Conservation (phyloP, 1,140 invertebrate genomes). For the Tigriopus japonicus region DNA sequence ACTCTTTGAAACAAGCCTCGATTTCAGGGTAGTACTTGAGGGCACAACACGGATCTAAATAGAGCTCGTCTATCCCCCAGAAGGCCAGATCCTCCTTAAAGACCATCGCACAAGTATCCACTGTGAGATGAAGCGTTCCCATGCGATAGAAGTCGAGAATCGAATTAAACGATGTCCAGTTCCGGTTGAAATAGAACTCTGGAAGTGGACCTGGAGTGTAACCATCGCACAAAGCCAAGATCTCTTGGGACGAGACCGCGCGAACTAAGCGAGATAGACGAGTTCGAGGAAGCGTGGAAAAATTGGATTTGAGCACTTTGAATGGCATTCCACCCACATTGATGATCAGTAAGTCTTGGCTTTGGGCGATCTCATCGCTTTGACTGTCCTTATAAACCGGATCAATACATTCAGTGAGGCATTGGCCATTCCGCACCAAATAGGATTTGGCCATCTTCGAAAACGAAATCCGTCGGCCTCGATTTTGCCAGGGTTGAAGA, state of each 20-base stretch:
- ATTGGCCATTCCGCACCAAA: too few species aligned
- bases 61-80: conserved; percentile 4
- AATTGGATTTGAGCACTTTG: neutral
- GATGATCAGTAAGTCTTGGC: neutral
- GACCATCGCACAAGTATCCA: neutral
- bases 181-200: conserved; percentile 10
- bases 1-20: conserved; percentile 6
- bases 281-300: neutral
- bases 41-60: conserved; percentile 13
- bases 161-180: neutral
- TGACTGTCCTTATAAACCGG: too few species aligned
- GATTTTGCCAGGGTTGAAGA: too few species aligned
- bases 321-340: conserved; percentile 2
- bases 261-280: neutral
- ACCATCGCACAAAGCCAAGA: neutral
- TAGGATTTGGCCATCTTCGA: too few species aligned
- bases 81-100: conserved; percentile 2
- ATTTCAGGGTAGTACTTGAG: conserved; percentile 14
- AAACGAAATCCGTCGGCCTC: too few species aligned
- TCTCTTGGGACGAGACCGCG: neutral
- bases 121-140: neutral
- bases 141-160: conserved; percentile 12
- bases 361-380: neutral
- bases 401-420: too few species aligned
- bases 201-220: neutral